Base-by-base conservation (phyloP, 2,797 vertebrate species). In the Astyanax mexicanus region DNA sequence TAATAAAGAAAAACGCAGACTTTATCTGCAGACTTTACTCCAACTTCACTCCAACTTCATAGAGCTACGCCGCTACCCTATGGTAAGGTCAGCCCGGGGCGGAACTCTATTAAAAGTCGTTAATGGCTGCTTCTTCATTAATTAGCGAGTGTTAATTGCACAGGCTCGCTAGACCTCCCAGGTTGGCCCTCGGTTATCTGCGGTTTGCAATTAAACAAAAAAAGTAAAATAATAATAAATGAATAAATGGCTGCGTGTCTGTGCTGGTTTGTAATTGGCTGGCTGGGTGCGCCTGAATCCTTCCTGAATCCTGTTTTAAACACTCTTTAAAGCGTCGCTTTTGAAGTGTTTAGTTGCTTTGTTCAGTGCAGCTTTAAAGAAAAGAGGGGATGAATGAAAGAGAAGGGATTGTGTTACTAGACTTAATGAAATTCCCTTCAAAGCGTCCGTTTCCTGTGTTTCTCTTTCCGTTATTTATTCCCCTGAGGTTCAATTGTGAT, bases 61-160 rank as follows among this genome's bases (percentile, higher is more conserved):
- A n/a, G n/a, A n/a, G n/a, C n/a, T n/a, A n/a, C n/a, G n/a, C n/a
- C n/a, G n/a, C n/a, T n/a, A n/a, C n/a, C n/a, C n/a, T n/a, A n/a
- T n/a, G n/a, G 47, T 21, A 21, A 21, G 47, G 47, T 58, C 55
- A 35, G 29, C 29, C 55, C 1, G 29, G 55, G 47, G 47, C 47
- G n/a, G 47, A 51, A 21, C 19, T 19, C 47, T 21, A 51, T 55
- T 19, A 61, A 47, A 61, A 61, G 47, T 69, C 44, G 47, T 69
- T 75, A 75, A 60, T 42, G 44, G 65, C 44, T 69, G 64, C 67
- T 69, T 75, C 65, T 68, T 69, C 52, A 29, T 68, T 69, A 69
- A 60, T 75, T 75, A 69, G 55, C 40, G 49, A 60, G 44, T 15
- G 23, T 32, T 61, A 75, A 75, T 75, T 69, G 44, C 27, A 17